A percentile compares a stretch with the other conserved stretches of the same genome.
These are phyloP conservation scores for Loxodonta africana DNA, from an alignment of 2,113 vertebrate genomes.

Conservation along the genomic window DNA sequence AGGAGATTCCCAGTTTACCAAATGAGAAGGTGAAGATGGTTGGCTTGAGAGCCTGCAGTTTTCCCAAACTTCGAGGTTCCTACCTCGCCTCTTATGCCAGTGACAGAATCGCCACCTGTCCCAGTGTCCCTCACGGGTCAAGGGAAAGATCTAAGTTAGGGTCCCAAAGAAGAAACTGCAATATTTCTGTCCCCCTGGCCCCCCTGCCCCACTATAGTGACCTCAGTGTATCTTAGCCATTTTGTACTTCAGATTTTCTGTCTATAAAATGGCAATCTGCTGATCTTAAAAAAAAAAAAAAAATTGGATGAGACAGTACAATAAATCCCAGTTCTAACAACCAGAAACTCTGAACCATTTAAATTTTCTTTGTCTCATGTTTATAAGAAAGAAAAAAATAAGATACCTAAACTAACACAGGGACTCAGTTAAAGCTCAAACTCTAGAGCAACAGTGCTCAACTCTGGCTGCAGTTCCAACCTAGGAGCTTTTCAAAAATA, in stretches of 20 bases:
- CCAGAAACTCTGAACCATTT: slow-evolving; percentile 58
- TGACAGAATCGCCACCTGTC: background rate
- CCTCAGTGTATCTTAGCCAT: background rate
- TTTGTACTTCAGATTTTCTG: slow-evolving; percentile 1
- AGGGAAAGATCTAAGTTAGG: background rate
- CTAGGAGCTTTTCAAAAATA: slow-evolving; percentile 59
- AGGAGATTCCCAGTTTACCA: background rate
- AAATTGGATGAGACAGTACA: slow-evolving; percentile 35
- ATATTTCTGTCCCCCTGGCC: background rate
- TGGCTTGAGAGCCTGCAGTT: background rate
- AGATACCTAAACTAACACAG: slow-evolving; percentile 58
- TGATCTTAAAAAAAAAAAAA: background rate
- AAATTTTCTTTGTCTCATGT: slow-evolving; percentile 61
- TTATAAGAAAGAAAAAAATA: slow-evolving; percentile 73
- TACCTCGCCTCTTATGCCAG: background rate
- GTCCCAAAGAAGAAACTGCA: background rate
- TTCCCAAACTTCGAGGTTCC: background rate
- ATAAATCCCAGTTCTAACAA: slow-evolving; percentile 45
- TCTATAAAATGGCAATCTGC: slow-evolving; percentile 52
- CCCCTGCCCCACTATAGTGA: background rate
- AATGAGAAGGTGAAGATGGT: background rate
- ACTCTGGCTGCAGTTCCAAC: background rate
- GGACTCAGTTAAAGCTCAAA: slow-evolving; percentile 45
- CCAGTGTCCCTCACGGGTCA: background rate
- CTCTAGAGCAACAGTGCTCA: slow-evolving; percentile 32